Base-by-base conservation (phyloP, 2,113 vertebrate species). In the Cheilinus undulatus region DNA sequence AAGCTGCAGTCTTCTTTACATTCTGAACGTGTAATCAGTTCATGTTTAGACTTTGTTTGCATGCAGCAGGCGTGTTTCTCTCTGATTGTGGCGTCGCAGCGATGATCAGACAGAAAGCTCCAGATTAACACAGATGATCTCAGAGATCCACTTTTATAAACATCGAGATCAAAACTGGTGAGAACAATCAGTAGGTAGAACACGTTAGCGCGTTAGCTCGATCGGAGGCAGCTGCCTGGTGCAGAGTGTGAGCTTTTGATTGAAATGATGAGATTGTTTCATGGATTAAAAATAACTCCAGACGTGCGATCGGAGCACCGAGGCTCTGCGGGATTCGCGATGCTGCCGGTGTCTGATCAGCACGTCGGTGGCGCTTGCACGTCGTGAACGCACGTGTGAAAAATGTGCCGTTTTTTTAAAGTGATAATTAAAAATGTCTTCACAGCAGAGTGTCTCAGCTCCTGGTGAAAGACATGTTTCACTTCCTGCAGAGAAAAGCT, bases 101-200 rank as follows among this genome's bases (percentile, higher is more conserved):
- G n/a, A n/a, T n/a, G n/a, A 20, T 52, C 48, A 34, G 59, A 28
- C 59, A 64, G 70, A 7, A 49, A 50, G 42, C 61, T 50, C 61
- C 15, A 7, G 24, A 8, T 42, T 42, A 1, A 0, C 17, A 19
- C 22, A n/a, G 40, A 36, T 4, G 3, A 5, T 30, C 38, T 14
- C 13, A 40, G 3, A 40, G 38, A 40, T 15, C 11, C 11, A 8
- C 42, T 45, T 19, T 45, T 9, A 45, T 8, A 9, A 45, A 45
- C 13, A 14, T 38, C 1, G 4, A 38, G 36, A 38, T 38, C 36
- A 38, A 12, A 38, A 14, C 13, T 38, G 6, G 42, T 45, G 42
- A 45, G 20, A 45, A 45, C 19, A 45, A 42, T n/a, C 42, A 45
- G 19, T 19, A 45, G 1, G 42, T 45, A 13, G 9, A 42, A 11